Base-by-base conservation (phyloP, 2,113 vertebrate genomes). In the Pseudolaguvia tuberculata region DNA sequence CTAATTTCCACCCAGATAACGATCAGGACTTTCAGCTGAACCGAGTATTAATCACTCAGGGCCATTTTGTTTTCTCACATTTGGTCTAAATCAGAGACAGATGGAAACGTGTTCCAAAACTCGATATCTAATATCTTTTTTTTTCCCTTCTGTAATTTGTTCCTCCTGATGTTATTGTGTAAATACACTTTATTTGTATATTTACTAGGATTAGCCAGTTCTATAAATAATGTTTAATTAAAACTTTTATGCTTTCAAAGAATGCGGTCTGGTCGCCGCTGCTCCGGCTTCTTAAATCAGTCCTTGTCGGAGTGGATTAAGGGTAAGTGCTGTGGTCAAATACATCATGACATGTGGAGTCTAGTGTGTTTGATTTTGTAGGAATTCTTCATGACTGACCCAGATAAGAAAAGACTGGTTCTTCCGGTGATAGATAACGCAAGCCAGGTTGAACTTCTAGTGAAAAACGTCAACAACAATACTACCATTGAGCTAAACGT, bases 331-430 rank as follows among this genome's bases (percentile, higher is more conserved):
- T 23, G 27, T 79, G 88, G 76, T 81, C 70, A 87, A 88, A 90
- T 88, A 59, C 52, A 79, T 80, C 86, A 71, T 84, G 87, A 90
- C 89, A 84, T 52, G 58, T 57, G 78, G 79, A 73, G 82, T 31
- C 3, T 84, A 67, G 79, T 80, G 81, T 82, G 81, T 82, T 84
- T 74, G 69, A 78, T 76, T 81, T 83, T 84, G 84, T 85, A 87
- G 82, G 81, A 87, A 90, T 86, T 83, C 83, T 81, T 70, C 82
- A 82, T 75, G 87, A 86, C 79, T 89, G 86, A 89, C 86, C 89
- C 86, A 88, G 67, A 82, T 53, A 62, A 53, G 59, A 45, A 72
- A 51, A 68, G 39, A n/a, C 3, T 42, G 59, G 39, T 1, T 12
- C 2, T 6, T 12, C 23, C 12, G 0, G 12, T 45, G n/a, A n/a